Evolutionary conservation across 2,888 invertebrate genomes (phyloP).

Genomic region (Acrobasis consociella): DNA sequence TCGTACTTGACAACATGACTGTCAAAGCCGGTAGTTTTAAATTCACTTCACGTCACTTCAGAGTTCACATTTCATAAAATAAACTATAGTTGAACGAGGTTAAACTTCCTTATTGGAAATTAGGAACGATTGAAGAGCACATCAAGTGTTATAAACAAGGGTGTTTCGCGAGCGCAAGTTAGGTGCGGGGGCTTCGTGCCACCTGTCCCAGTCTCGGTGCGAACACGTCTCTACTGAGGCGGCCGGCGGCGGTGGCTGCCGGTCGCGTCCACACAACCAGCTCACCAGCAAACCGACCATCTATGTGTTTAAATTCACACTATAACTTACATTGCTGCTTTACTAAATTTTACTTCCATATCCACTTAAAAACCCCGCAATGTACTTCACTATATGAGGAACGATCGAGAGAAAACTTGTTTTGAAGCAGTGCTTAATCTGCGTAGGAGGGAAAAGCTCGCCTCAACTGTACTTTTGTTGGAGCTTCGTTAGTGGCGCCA

Average conservation of each 20-base stretch:
- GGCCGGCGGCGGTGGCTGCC: constrained; percentile 47
- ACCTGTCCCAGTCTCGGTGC: constrained; percentile 76
- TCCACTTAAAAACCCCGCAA: constrained; percentile 36
- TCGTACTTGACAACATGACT: constrained; percentile 69
- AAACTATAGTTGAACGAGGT: constrained; percentile 41
- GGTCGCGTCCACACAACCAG: constrained; percentile 58
- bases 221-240: constrained; percentile 75
- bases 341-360: constrained; percentile 35
- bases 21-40: constrained; percentile 60
- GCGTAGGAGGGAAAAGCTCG: constrained; percentile 40
- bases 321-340: constrained; percentile 13
- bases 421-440: constrained; percentile 25
- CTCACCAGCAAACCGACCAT: constrained; percentile 43
- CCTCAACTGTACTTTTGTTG: constrained; percentile 39
- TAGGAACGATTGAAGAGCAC: constrained; percentile 46
- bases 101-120: constrained; percentile 34
- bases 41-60: constrained; percentile 73
- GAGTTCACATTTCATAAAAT: constrained; percentile 60
- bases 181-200: constrained; percentile 58
- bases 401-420: constrained; percentile 19
- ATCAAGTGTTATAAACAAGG: constrained; percentile 74
- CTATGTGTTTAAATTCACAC: constrained; percentile 22
- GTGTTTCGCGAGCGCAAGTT: constrained; percentile 71
- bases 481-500: constrained; percentile 35
- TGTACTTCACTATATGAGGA: constrained; percentile 35